phyloP scores from a whole-genome alignment of 2,113 vertebrate species.

The Empidonax alnorum region DNA sequence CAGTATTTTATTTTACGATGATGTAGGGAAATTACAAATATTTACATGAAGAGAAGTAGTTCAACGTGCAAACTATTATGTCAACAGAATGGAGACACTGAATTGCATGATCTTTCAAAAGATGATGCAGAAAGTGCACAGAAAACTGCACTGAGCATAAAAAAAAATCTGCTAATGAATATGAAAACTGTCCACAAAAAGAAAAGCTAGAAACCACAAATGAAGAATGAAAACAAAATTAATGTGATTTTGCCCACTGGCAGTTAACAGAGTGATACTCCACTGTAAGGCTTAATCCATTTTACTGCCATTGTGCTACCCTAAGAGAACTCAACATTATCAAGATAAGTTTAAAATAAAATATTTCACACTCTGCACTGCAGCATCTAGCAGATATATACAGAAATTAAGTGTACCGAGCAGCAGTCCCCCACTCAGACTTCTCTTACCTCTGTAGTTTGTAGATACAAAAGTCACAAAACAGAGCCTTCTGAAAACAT shows the following conservation, averaged over 20 bases:
- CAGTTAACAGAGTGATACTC: conserved; percentile 25
- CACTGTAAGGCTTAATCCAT: not conserved
- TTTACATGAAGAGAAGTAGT: not conserved
- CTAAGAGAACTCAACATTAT: not conserved
- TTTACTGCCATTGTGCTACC: not conserved
- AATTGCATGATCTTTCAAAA: not conserved
- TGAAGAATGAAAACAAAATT: conserved; percentile 37
- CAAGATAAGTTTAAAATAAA: not conserved
- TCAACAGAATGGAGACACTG: not conserved
- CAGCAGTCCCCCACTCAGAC: not conserved
- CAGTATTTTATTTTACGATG: not conserved
- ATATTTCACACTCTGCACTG: not conserved
- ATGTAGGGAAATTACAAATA: not conserved
- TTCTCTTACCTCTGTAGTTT: not conserved
- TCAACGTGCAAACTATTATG: not conserved
- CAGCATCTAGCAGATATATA: not conserved
- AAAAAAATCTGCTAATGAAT: not conserved
- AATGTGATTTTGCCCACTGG: not conserved
- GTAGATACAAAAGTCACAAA: not conserved
- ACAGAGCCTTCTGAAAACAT: not conserved
- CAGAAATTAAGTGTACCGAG: not conserved
- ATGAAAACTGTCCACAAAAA: conserved; percentile 1
- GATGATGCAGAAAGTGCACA: not conserved
- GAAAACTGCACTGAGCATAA: not conserved
- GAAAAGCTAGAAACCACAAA: conserved; percentile 41